Conservation (phyloP, 1,140 invertebrate genomes). For the Cydia strobilella region DNA sequence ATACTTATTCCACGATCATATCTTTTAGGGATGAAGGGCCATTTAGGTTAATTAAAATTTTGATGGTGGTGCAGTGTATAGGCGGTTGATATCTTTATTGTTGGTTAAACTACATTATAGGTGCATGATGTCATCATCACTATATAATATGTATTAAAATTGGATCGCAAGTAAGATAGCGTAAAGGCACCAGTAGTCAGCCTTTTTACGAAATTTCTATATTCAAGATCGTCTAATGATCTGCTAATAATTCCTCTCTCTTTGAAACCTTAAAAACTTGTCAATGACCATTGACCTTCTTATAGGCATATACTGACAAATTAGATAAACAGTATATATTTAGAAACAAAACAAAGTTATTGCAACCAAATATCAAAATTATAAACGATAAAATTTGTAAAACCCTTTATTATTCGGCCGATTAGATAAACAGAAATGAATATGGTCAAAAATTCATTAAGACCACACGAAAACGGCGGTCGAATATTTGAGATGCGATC, state of each 20-base stretch:
- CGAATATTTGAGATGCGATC: conserved; percentile 28
- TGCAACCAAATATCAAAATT: background rate
- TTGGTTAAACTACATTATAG: background rate
- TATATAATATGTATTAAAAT: background rate
- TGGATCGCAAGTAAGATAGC: background rate
- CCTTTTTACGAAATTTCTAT: too few relatives aligned
- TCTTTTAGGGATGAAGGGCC: conserved; percentile 33
- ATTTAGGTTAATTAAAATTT: conserved; percentile 33
- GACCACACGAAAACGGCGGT: conserved; percentile 5
- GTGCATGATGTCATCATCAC: background rate
- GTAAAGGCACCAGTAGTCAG: too few relatives aligned
- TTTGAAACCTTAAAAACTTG: background rate
- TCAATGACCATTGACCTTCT: background rate
- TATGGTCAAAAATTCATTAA: conserved; percentile 28
- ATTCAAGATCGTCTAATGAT: too few relatives aligned
- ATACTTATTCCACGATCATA: conserved; percentile 36
- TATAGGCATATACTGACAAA: background rate
- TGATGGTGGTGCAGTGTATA: conserved; percentile 2
- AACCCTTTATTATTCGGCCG: conserved; percentile 7
- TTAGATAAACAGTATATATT: background rate
- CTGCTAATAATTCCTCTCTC: background rate
- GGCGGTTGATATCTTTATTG: background rate
- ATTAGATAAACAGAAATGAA: conserved; percentile 25
- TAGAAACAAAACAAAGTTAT: conserved; percentile 7
- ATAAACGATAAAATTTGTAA: conserved; percentile 8